These are phyloP conservation scores for Enteromius anoplus DNA, from an alignment of 2,797 vertebrate species.

Conservation along the genomic window DNA sequence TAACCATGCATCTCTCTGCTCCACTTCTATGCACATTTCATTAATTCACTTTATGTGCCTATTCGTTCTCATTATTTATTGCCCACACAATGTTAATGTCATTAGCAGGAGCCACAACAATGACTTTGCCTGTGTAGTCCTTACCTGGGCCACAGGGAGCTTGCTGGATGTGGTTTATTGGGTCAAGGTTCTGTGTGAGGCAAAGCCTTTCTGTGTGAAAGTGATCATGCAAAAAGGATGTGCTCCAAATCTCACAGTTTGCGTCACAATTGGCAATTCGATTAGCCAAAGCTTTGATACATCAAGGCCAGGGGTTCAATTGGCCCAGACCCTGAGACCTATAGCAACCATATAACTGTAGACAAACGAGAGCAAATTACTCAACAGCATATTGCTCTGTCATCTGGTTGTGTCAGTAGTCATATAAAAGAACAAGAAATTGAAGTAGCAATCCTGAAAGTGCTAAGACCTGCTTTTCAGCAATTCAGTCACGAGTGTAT, in stretches of 20 bases:
- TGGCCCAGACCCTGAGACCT: background rate
- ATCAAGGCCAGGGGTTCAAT: background rate
- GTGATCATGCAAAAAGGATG: constrained; percentile 50
- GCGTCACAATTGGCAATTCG: background rate
- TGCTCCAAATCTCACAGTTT: background rate
- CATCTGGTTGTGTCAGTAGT: background rate
- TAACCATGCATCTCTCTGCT: constrained; percentile 94
- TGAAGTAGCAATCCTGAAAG: background rate
- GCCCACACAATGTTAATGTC: constrained; percentile 93
- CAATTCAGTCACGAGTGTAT: background rate
- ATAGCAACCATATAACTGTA: background rate
- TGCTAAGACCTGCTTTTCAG: background rate
- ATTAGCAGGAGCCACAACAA: constrained; percentile 77
- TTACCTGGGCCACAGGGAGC: constrained; percentile 68
- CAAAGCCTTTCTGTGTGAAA: constrained; percentile 48
- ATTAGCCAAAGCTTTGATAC: background rate
- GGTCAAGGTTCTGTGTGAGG: constrained; percentile 78
- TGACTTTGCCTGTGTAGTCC: constrained; percentile 80
- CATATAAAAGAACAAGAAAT: background rate
- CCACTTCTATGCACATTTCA: constrained; percentile 87
- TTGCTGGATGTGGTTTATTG: constrained; percentile 73
- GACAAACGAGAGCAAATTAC: background rate
- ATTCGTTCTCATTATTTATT: constrained; percentile 93
- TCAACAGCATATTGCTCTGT: background rate
- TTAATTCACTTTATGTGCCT: constrained; percentile 81